Percentiles rank a stretch among this genome's conserved stretches.
phyloP scores from a whole-genome alignment of 2,113 vertebrate species.

The Fukomys damarensis region DNA sequence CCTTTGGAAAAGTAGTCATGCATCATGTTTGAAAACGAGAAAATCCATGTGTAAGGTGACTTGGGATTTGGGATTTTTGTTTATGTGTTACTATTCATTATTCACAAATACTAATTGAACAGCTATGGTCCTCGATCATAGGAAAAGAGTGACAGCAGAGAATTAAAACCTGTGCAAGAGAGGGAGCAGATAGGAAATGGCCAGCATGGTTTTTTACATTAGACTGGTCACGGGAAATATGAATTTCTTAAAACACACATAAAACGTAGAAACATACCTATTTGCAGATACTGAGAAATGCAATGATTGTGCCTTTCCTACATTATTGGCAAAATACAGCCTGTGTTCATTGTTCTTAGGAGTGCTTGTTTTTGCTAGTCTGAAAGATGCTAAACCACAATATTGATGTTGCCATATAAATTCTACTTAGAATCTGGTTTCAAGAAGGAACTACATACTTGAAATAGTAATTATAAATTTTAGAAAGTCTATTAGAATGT shows the following conservation, averaged over 20 bases:
- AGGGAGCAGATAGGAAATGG: background rate
- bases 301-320: background rate
- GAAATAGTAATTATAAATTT: constrained; percentile 16
- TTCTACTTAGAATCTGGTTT: background rate
- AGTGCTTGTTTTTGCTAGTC: background rate
- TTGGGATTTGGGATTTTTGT: constrained; percentile 18
- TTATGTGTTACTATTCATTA: constrained; percentile 36
- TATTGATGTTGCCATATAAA: background rate
- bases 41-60: constrained; percentile 13
- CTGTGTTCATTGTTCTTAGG: background rate
- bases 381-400: background rate
- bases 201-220: background rate
- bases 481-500: background rate
- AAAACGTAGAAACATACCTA: background rate
- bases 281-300: background rate
- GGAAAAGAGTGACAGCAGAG: background rate
- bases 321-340: background rate
- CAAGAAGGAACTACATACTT: constrained; percentile 4
- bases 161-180: background rate
- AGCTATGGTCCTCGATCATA: background rate
- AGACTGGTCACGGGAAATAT: background rate
- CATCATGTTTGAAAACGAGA: constrained; percentile 34
- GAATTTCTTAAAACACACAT: constrained; percentile 42
- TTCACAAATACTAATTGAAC: constrained; percentile 47
- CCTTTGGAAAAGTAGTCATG: constrained; percentile 23